Evolutionary conservation across 2,888 invertebrate genomes (phyloP).

Genomic region (Drosophila borealis): DNA sequence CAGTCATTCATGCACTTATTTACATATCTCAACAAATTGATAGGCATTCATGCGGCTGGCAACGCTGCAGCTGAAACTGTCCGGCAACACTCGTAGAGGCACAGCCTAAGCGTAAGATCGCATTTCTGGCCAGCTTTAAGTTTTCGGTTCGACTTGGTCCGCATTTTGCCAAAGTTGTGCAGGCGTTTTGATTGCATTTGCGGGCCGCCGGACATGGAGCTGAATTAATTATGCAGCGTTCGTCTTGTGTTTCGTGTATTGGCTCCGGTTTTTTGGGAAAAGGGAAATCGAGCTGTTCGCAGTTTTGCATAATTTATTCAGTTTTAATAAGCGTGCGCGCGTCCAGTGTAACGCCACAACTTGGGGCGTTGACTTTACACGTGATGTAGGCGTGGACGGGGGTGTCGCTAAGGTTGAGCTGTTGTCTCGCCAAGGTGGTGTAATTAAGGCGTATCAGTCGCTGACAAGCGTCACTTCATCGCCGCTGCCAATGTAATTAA

Average conservation of each 20-base stretch:
- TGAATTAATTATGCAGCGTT: constrained; percentile 71
- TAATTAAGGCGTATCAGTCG: constrained; percentile 73
- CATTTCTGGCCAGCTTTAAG: constrained; percentile 13
- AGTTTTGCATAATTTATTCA: constrained; percentile 80
- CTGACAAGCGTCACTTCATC: constrained; percentile 66
- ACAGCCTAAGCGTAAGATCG: constrained; percentile 1
- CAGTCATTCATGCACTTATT: constrained; percentile 56
- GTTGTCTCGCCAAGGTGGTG: constrained; percentile 34
- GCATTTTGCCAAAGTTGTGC: constrained; percentile 7
- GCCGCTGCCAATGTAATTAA: constrained; percentile 67
- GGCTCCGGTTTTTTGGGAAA: constrained; percentile 24
- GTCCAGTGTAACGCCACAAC: constrained; percentile 25
- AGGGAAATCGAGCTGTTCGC: constrained; percentile 46
- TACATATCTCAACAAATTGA: constrained; percentile 46
- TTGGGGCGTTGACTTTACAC: constrained; percentile 64
- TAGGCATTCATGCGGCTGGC: not conserved
- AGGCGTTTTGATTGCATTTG: constrained; percentile 60
- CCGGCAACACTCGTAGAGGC: not conserved
- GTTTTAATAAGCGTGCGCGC: constrained; percentile 69
- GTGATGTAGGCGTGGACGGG: constrained; percentile 12
- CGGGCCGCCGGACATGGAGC: constrained; percentile 31
- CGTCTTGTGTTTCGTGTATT: constrained; percentile 49
- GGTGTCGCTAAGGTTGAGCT: constrained; percentile 9
- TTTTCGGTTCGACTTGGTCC: not conserved
- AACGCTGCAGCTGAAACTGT: not conserved